Percentiles rank a stretch among this genome's conserved stretches.
Evolutionary conservation across 1,140 invertebrate species (phyloP).

Genomic region (Aphelinus atriplicis): DNA sequence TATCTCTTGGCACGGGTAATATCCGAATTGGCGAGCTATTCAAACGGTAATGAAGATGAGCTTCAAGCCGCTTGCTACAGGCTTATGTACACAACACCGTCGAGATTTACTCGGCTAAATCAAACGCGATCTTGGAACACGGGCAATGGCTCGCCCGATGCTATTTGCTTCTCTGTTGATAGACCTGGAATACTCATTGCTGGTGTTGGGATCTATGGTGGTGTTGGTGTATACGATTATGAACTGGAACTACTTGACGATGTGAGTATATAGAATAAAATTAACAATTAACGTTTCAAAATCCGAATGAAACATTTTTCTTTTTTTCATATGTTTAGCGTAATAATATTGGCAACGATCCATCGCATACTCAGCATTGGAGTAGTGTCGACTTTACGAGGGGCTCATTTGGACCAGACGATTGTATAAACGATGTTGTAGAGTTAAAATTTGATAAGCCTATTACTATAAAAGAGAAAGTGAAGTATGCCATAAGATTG

Average conservation of each 20-base stretch:
- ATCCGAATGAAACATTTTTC: slow-evolving; percentile 7
- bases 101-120: slow-evolving; percentile 89
- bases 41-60: slow-evolving; percentile 76
- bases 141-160: slow-evolving; percentile 95
- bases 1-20: slow-evolving; percentile 86
- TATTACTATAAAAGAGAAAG: slow-evolving; percentile 87
- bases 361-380: slow-evolving; percentile 76
- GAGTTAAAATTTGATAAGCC: slow-evolving; percentile 93
- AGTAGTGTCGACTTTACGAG: slow-evolving; percentile 77
- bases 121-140: slow-evolving; percentile 94
- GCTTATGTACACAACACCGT: slow-evolving; percentile 85
- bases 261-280: slow-evolving; percentile 51
- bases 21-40: slow-evolving; percentile 87
- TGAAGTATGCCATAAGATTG: slow-evolving; percentile 88
- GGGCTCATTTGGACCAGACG: slow-evolving; percentile 80
- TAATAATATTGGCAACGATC: slow-evolving; percentile 65
- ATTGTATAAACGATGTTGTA: slow-evolving; percentile 80
- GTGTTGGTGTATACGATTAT: slow-evolving; percentile 87
- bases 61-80: slow-evolving; percentile 72
- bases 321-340: slow-evolving; percentile 50
- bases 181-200: slow-evolving; percentile 87
- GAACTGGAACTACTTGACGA: slow-evolving; percentile 92
- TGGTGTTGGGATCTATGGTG: slow-evolving; percentile 90
- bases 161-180: slow-evolving; percentile 95
- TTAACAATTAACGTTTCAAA: not conserved